These are phyloP conservation scores for Drosophila gaucha DNA, from an alignment of 2,888 invertebrate genomes.

Conservation along the genomic window DNA sequence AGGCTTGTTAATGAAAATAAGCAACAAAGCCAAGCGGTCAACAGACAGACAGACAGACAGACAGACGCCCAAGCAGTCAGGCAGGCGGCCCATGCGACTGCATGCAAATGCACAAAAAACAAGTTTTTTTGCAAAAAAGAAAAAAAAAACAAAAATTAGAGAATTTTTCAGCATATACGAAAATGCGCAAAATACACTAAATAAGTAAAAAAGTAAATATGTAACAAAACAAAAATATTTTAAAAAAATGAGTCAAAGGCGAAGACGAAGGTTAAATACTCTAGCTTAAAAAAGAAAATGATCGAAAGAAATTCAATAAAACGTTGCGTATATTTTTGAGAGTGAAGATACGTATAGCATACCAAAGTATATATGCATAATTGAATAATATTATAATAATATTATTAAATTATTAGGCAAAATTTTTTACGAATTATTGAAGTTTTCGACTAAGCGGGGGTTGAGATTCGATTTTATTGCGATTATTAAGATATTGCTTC, in stretches of 20 bases:
- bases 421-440: no score
- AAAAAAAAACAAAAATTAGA: constrained; percentile 49
- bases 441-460: no score
- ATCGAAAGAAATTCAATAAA: neutral
- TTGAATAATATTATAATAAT: no score
- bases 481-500: no score
- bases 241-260: neutral
- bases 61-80: constrained; percentile 3
- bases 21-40: constrained; percentile 75
- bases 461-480: no score
- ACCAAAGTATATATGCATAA: no score
- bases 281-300: neutral
- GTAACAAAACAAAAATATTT: constrained; percentile 27
- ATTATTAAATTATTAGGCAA: no score
- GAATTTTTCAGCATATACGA: constrained; percentile 71
- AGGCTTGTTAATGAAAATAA: constrained; percentile 79
- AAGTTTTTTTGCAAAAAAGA: constrained; percentile 46
- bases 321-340: no score
- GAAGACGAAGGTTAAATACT: neutral
- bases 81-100: constrained; percentile 30
- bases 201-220: constrained; percentile 79
- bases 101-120: constrained; percentile 60
- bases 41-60: constrained; percentile 37
- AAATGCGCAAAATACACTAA: constrained; percentile 78
- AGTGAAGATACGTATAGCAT: neutral